Evolutionary conservation across 2,888 invertebrate species (phyloP).

Genomic region (Dryobotodes eremita): DNA sequence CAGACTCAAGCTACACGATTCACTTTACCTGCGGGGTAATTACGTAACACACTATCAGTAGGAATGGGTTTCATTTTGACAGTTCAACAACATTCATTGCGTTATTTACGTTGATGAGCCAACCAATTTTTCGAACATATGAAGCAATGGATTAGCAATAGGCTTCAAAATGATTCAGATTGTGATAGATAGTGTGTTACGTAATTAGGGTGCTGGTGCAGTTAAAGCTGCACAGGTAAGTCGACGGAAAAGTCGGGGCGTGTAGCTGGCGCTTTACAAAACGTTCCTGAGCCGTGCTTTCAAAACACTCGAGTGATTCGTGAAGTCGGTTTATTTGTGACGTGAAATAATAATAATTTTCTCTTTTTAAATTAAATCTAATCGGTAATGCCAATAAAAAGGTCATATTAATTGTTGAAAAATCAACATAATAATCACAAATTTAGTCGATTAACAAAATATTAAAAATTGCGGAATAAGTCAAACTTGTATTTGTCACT

Average conservation of each 20-base stretch:
- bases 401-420: too few species aligned
- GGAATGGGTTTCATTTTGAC: too few species aligned
- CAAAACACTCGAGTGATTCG: neutral
- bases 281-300: neutral
- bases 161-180: too few species aligned
- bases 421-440: neutral
- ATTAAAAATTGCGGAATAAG: slow-evolving; percentile 24
- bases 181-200: too few species aligned
- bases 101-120: too few species aligned
- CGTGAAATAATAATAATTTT: neutral
- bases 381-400: neutral
- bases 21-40: too few species aligned
- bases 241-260: neutral
- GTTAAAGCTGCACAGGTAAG: neutral
- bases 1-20: neutral
- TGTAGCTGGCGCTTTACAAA: neutral
- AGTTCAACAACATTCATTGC: too few species aligned
- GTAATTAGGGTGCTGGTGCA: too few species aligned
- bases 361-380: neutral
- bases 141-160: too few species aligned
- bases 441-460: slow-evolving; percentile 25
- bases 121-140: too few species aligned
- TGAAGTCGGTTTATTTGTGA: neutral
- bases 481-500: slow-evolving; percentile 40
- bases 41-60: too few species aligned